phyloP scores from a whole-genome alignment of 2,797 vertebrate species.

The Neomorphus geoffroyi region DNA sequence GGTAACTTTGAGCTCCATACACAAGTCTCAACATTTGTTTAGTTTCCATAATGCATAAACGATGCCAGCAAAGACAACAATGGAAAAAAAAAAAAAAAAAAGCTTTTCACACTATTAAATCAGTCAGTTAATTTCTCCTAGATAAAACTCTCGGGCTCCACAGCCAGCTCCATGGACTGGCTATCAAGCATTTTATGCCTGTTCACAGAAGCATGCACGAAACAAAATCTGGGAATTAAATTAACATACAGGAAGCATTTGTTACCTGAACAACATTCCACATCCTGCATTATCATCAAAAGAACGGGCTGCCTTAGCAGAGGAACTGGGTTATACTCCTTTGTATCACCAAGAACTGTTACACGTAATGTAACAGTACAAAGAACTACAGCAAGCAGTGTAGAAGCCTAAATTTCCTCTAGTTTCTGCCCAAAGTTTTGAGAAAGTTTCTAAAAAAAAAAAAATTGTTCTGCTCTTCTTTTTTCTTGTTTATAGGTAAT shows the following conservation, averaged over 20 bases:
- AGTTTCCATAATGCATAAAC: not conserved
- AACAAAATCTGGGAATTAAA: not conserved
- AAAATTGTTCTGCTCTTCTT: not conserved
- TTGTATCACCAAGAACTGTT: not conserved
- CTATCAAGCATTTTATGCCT: not conserved
- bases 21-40: not conserved
- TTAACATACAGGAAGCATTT: not conserved
- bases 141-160: not conserved
- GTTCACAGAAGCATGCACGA: not conserved
- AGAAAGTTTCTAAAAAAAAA: not conserved
- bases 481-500: not conserved
- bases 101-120: not conserved
- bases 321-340: not conserved
- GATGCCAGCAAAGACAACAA: not conserved
- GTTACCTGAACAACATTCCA: not conserved
- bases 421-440: not conserved
- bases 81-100: not conserved
- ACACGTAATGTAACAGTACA: rapidly evolving
- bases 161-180: not conserved
- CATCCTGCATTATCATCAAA: not conserved
- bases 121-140: not conserved
- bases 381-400: not conserved
- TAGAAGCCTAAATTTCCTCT: too few species aligned
- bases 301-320: too few species aligned
- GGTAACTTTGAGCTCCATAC: not conserved